phyloP scores from a whole-genome alignment of 2,113 vertebrate species.

The Indri indri region DNA sequence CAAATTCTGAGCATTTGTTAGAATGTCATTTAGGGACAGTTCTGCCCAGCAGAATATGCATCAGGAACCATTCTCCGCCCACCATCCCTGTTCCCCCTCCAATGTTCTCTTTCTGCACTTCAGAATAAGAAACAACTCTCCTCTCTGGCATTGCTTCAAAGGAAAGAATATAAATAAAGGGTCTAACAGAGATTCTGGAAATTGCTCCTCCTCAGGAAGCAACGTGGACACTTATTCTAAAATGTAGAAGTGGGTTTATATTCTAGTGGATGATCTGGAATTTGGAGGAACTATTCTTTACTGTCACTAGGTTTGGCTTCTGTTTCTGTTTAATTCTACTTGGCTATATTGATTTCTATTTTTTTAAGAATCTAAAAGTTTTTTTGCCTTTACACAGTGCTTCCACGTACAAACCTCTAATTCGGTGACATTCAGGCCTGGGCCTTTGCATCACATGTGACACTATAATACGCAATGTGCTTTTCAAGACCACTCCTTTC shows the following conservation, averaged over 20 bases:
- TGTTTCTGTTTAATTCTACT: conserved; percentile 33
- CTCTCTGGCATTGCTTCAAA: background rate
- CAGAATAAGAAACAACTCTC: background rate
- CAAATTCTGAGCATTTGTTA: background rate
- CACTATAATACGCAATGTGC: background rate
- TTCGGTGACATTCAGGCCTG: background rate
- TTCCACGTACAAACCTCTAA: background rate
- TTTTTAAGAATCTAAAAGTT: background rate
- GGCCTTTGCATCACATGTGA: background rate
- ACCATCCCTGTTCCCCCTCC: background rate
- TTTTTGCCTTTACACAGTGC: conserved; percentile 10
- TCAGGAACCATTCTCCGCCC: background rate
- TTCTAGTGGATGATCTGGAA: background rate
- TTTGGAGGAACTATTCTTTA: background rate
- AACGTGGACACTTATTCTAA: background rate
- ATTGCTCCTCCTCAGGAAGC: background rate
- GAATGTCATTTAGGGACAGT: background rate
- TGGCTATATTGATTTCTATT: background rate
- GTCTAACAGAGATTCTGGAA: background rate
- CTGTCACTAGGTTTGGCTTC: background rate
- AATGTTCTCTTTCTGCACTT: background rate
- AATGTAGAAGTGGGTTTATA: background rate
- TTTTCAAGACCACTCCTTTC: background rate
- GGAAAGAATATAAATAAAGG: conserved; percentile 32
- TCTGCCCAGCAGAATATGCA: background rate